Conservation (phyloP, 2,113 vertebrate species). For the Nymphicus hollandicus region DNA sequence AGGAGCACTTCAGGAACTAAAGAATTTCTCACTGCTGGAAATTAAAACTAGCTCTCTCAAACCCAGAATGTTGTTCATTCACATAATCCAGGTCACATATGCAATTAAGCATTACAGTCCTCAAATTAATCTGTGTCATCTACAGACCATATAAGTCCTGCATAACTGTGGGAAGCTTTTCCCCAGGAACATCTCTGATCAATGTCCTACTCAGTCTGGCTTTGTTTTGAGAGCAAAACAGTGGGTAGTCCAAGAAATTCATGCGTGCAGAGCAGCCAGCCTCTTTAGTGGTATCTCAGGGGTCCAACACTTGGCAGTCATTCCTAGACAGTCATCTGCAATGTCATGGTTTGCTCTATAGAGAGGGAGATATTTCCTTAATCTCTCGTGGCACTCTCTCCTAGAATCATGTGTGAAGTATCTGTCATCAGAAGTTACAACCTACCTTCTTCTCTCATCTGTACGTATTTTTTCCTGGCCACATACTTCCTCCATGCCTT, state of each 20-base stretch:
- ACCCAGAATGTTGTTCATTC: neutral
- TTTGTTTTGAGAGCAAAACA: neutral
- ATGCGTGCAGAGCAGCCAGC: neutral
- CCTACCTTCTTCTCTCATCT: constrained; percentile 98
- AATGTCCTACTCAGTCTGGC: neutral
- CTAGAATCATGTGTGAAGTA: neutral
- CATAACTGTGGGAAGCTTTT: neutral
- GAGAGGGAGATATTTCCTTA: neutral
- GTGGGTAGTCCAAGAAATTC: neutral
- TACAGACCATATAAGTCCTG: neutral
- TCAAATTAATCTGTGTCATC: neutral
- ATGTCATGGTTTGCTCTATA: neutral
- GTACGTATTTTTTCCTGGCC: constrained; percentile 93
- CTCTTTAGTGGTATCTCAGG: neutral
- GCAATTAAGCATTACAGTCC: neutral
- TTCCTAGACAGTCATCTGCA: neutral
- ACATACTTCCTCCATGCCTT: constrained; percentile 90
- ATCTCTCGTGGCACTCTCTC: neutral
- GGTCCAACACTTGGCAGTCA: neutral
- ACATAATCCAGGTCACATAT: neutral
- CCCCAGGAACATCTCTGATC: neutral
- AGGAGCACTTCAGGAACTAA: neutral
- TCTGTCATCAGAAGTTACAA: neutral
- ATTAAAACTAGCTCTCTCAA: neutral
- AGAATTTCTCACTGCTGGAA: neutral